Evolutionary conservation across 2,113 vertebrate species (phyloP), one percentile per base, ranked within the genome.

Genomic region (Thalassoma bifasciatum): DNA sequence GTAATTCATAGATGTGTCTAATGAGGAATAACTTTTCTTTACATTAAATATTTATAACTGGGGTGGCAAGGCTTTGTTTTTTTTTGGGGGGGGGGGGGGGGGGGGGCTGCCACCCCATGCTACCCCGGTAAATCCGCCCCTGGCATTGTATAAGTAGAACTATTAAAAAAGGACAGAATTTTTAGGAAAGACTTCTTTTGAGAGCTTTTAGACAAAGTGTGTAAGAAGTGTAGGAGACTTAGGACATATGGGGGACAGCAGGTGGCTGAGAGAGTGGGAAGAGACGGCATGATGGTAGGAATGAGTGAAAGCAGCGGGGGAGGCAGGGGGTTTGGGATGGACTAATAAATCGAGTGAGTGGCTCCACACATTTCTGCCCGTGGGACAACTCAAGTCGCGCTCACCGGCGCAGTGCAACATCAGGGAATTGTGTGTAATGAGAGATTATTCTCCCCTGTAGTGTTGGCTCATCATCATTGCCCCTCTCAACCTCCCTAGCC

Each of bases 321-420:
- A 79, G 76, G 80, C 44, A 62, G 66, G 79, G 83, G 62, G 63
- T 69, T 73, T 50, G 64, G 67, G 89, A 81, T 71, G 78, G 80
- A 81, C 84, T 91, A 92, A 94, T 94, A 95, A 92, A 94, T 93
- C 89, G 86, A 93, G 85, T 91, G 92, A 93, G 88, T 91, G 90
- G 82, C 90, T 94, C 88, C 85, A 59, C 79, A 92, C 79, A 7
- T 78, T 83, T 82, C 84, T 89, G 90, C 93, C 93, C 84, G 83
- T 92, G 92, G 92, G 93, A 93, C 72, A 85, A 90, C 90, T 90
- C 71, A 53, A 51, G 77, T 78, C 46, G 65, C 65, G 61, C 81
- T 89, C 81, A 75, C 87, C 72, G 40, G 81, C 66, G 60, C 82
- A 76, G 85, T 16, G 42, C 66, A 83, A 77, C 89, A 86, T 67